A percentile compares a stretch with the other conserved stretches of the same genome.
Conservation (phyloP, 2,888 invertebrate genomes). For the Stenichneumon culpator region DNA sequence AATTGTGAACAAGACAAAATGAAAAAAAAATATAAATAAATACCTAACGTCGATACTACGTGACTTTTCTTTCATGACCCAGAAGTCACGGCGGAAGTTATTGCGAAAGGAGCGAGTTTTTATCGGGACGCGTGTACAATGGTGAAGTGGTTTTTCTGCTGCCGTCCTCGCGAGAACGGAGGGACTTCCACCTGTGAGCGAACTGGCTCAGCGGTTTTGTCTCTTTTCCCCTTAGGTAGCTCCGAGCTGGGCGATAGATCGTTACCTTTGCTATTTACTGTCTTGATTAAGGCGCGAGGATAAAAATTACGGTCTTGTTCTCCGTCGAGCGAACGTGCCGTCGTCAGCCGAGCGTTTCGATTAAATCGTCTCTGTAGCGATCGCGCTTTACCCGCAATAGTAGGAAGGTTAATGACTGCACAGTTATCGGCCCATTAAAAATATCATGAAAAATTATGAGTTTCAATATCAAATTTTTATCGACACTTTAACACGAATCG, state of each 20-base stretch:
- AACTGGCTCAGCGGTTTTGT: constrained; percentile 1
- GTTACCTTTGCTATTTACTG: constrained; percentile 48
- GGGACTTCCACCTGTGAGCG: constrained; percentile 19
- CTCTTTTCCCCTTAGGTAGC: neutral
- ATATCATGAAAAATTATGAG: neutral
- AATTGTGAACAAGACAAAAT: neutral
- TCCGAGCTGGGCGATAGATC: neutral
- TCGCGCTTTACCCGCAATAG: neutral
- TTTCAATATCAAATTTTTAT: neutral
- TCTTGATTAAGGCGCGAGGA: constrained; percentile 50
- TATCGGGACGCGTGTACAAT: constrained; percentile 17
- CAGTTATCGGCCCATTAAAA: neutral
- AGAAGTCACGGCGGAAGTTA: constrained; percentile 3
- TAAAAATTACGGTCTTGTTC: constrained; percentile 44
- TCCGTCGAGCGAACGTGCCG: constrained; percentile 11
- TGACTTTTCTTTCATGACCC: constrained; percentile 27
- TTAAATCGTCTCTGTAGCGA: constrained; percentile 4
- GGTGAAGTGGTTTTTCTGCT: constrained; percentile 10
- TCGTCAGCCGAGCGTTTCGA: neutral
- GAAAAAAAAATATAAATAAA: constrained; percentile 20
- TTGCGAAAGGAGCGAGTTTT: neutral
- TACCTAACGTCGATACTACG: constrained; percentile 44
- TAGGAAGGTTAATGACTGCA: neutral
- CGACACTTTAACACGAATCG: neutral
- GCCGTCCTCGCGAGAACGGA: neutral